Base-by-base conservation (phyloP, 2,888 invertebrate species). In the Drosophila subquinaria region DNA sequence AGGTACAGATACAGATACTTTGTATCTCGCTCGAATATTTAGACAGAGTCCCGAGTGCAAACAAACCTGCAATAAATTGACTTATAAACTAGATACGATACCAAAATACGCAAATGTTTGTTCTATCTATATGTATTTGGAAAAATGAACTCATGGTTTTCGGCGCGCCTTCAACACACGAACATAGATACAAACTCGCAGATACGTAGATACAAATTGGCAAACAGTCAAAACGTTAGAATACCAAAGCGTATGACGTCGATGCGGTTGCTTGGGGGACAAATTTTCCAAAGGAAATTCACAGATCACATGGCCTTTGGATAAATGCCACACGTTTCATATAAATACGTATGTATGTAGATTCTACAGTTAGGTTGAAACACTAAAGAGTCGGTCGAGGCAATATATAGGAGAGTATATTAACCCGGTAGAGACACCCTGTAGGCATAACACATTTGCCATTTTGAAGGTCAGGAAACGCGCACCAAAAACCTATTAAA, bases 401-500 rank as follows among this genome's bases (percentile, higher is more conserved):
- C 40, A 35, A 55, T 43, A 17, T 63, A 33, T 36, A 27, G n/a
- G 11, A 3, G 20, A 40, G 53, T 51, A 30, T 60, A 38, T 45
- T 71, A 40, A 36, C 61, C 65, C 33, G 36, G 13, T 42, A n/a
- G 17, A 27, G 33, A 8, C 50, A 56, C 23, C 47, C 23, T 77
- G 20, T 47, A 36, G 52, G 13, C 35, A 20, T 17, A 61, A 40
- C 33, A 27, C 30, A 50, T 60, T 60, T 40, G 38, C 11, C 17
- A 59, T 64, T 82, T 80, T 89, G 84, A 84, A 84, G 84, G 84
- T 89, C 88, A 71, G 87, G 17, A 71, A 79, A 47, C 57, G 79
- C 56, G 55, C 53, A 23, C 5, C 23, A 27, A 15, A 27, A 17
- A 17, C 10, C n/a, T 23, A 10, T 35, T 36, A 20, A 23, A 23